Conservation (phyloP, 2,888 invertebrate species). For the Morpho achilles region DNA sequence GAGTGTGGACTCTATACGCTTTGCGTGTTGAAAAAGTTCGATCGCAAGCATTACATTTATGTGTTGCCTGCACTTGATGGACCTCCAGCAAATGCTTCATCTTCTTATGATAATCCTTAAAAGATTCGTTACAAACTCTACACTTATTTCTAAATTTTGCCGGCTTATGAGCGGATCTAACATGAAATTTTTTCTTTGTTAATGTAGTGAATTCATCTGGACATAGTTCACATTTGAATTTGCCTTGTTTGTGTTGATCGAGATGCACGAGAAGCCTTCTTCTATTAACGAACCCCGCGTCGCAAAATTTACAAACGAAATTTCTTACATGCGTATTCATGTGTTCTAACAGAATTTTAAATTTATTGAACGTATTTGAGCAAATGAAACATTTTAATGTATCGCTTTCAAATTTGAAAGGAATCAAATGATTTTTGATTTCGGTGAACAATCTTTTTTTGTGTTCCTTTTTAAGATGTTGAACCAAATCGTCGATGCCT, state of each 20-base stretch:
- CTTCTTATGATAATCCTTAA: conserved; percentile 38
- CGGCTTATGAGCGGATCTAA: conserved; percentile 48
- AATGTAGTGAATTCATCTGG: conserved; percentile 49
- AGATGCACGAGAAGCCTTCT: conserved; percentile 27
- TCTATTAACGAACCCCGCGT: conserved; percentile 39
- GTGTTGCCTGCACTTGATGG: conserved; percentile 30
- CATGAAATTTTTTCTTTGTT: conserved; percentile 50
- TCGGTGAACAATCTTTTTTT: conserved; percentile 31
- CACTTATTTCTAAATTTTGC: conserved; percentile 39
- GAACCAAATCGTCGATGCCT: conserved; percentile 40
- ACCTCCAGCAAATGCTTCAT: conserved; percentile 34
- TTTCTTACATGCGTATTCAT: conserved; percentile 47
- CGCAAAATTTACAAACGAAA: conserved; percentile 39
- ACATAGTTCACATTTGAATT: conserved; percentile 47
- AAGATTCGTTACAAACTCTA: conserved; percentile 39
- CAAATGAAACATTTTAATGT: conserved; percentile 31
- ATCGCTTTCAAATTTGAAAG: conserved; percentile 40
- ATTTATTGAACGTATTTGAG: conserved; percentile 25
- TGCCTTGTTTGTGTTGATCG: conserved; percentile 36
- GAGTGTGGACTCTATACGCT: conserved; percentile 35
- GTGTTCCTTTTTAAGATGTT: conserved; percentile 36
- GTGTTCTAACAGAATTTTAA: conserved; percentile 36
- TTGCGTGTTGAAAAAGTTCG: conserved; percentile 34
- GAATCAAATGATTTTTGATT: conserved; percentile 39
- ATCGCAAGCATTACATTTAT: conserved; percentile 41